phyloP scores from a whole-genome alignment of 2,797 vertebrate genomes.

The Petrocephalus sullivani region DNA sequence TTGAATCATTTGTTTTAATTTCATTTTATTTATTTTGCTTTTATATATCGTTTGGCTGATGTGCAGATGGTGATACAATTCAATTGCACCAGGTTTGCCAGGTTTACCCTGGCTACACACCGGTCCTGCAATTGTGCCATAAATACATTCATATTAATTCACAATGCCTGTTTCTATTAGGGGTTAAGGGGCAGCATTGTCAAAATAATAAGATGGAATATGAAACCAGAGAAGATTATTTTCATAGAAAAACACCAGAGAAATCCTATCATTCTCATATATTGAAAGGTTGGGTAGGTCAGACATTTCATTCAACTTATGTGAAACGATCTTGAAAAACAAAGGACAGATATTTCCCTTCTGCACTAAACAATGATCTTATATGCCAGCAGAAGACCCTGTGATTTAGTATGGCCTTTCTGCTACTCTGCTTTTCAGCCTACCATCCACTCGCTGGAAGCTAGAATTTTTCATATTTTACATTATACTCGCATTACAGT shows the following conservation, averaged over 20 bases:
- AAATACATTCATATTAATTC: not conserved
- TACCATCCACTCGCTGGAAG: no score
- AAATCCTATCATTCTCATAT: not conserved
- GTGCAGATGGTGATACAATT: not conserved
- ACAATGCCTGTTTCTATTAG: not conserved
- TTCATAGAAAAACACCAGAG: not conserved
- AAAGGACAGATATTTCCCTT: no score
- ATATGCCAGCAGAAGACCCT: no score
- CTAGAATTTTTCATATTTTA: no score
- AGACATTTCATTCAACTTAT: not conserved
- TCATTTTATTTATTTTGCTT: not conserved
- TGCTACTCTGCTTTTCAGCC: no score
- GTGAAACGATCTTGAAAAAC: no score
- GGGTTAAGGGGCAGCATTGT: not conserved
- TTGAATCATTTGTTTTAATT: not conserved
- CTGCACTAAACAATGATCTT: no score
- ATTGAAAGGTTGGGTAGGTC: not conserved
- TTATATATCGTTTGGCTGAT: not conserved
- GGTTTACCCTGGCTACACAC: not conserved
- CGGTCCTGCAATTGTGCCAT: not conserved
- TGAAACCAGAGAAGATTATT: not conserved
- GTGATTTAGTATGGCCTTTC: no score
- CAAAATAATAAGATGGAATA: not conserved
- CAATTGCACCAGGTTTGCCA: not conserved
- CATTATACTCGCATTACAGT: no score